Evolutionary conservation across 2,888 invertebrate genomes (phyloP), one percentile per base, ranked within the genome.

Genomic region (Pammene fasciana): DNA sequence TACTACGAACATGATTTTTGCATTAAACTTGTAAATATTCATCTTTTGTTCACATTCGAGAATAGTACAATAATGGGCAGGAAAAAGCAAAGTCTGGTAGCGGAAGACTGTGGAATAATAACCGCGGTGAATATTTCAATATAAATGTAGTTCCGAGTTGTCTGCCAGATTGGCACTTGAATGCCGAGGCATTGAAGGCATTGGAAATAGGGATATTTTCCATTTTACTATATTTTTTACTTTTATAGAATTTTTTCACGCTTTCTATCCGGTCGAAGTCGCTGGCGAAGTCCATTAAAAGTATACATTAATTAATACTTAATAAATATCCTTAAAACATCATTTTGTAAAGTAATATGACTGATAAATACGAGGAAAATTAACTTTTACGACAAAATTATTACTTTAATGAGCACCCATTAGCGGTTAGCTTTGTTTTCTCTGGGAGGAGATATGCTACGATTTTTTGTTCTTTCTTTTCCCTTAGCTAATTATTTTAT

Each of bases 401-500:
- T 86, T 85, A 83, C 82, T 81, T 81, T 82, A 84, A 85, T 80
- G 82, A 84, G 82, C 77, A 71, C 82, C 86, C 83, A 85, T 88
- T 87, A 87, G 81, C 75, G 74, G 83, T 85, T 81, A 79, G 81
- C 82, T 81, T 84, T 85, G 83, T 87, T 86, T 84, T 80, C 74
- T 74, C 72, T 67, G 41, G 71, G 74, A 76, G 75, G 78, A 81
- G 75, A 76, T 79, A 82, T 73, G 75, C 76, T 76, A 74, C 66
- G 64, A 75, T 73, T 74, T 76, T 77, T 73, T 82, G 79, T 80
- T 76, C 74, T 76, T 73, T 74, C 75, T 73, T 75, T 76, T 75
- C 68, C 56, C 78, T 75, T 78, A 80, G 81, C 85, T 84, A 86
- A 87, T 87, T 85, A 86, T 82, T 80, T 86, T 85, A 87, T 86